phyloP scores from a whole-genome alignment of 1,140 invertebrate species.

The Chironomus striatipennis region DNA sequence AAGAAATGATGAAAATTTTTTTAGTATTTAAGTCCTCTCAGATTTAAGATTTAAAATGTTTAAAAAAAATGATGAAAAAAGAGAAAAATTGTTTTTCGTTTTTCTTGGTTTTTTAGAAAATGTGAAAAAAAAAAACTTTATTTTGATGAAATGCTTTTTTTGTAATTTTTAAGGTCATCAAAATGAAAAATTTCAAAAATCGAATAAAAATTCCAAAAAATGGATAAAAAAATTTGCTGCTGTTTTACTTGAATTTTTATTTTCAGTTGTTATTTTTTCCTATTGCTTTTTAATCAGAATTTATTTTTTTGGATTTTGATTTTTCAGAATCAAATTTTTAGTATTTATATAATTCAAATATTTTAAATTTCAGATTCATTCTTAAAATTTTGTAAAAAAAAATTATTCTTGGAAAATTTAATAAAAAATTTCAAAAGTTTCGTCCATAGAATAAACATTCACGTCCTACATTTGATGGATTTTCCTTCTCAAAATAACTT shows the following conservation, averaged over 20 bases:
- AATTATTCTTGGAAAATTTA: too few relatives aligned
- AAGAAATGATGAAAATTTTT: background rate
- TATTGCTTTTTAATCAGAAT: too few relatives aligned
- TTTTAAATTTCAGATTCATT: too few relatives aligned
- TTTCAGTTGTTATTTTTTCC: too few relatives aligned
- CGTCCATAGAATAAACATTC: too few relatives aligned
- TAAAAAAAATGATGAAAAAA: constrained; percentile 20
- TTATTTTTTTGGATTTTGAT: too few relatives aligned
- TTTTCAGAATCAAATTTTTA: too few relatives aligned
- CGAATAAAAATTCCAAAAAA: constrained; percentile 14
- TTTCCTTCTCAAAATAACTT: background rate
- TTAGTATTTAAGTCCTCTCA: constrained; percentile 13
- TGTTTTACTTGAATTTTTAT: background rate
- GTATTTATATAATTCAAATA: too few relatives aligned
- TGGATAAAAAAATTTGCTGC: background rate
- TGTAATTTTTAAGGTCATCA: constrained; percentile 21
- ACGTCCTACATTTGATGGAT: background rate
- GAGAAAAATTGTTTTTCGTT: constrained; percentile 19
- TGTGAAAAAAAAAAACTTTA: constrained; percentile 15
- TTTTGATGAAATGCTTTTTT: constrained; percentile 23
- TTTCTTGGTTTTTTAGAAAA: constrained; percentile 19
- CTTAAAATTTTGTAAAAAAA: too few relatives aligned
- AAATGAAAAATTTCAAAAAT: constrained; percentile 21
- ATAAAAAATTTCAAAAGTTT: too few relatives aligned
- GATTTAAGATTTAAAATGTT: constrained; percentile 21